Conservation (phyloP, 2,888 invertebrate genomes). For the Yponomeuta plumbellus region DNA sequence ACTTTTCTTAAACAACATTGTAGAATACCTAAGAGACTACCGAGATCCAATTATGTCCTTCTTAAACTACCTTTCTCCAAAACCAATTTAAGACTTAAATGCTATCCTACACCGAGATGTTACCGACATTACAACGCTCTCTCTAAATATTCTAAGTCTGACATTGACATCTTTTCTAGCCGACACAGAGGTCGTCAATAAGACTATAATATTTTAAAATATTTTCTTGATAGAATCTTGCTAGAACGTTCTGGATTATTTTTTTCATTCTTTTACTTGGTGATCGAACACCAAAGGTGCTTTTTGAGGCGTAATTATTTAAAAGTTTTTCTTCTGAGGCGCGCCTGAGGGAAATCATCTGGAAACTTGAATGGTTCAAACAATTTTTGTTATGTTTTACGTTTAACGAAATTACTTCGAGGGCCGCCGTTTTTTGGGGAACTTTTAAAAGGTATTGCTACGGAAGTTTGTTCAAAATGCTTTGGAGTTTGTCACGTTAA, state of each 20-base stretch:
- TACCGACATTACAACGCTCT: no score
- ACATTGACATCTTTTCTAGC: no score
- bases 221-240: neutral
- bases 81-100: no score
- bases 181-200: no score
- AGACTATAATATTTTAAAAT: neutral
- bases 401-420: neutral
- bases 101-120: no score
- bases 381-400: neutral
- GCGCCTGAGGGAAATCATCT: constrained; percentile 1
- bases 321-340: neutral
- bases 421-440: neutral
- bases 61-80: no score
- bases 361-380: neutral
- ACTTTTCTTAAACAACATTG: no score
- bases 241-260: neutral
- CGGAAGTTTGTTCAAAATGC: neutral
- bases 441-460: neutral
- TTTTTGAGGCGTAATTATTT: neutral
- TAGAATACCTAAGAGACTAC: no score
- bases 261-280: neutral
- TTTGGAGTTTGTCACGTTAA: neutral
- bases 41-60: no score
- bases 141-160: no score
- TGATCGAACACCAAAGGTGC: neutral